Percentiles rank a stretch among this genome's conserved stretches.
Evolutionary conservation across 1,140 invertebrate genomes (phyloP).

Genomic region (Aleiodes sp.): DNA sequence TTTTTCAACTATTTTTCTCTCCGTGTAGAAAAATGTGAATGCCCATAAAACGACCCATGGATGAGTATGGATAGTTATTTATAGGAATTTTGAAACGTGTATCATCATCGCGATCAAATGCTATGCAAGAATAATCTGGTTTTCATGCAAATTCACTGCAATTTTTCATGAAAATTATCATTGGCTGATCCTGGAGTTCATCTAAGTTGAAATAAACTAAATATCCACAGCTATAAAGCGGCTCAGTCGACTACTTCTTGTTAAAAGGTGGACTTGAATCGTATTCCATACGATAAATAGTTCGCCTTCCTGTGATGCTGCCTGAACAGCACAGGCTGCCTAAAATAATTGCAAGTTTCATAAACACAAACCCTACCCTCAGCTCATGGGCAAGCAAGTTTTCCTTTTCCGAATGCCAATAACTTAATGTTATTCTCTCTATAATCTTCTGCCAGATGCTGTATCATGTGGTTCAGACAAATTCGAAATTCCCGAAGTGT

Average conservation of each 20-base stretch:
- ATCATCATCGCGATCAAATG: slow-evolving; percentile 72
- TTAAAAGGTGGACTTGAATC: slow-evolving; percentile 52
- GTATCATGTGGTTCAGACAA: slow-evolving; percentile 64
- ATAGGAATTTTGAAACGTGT: too few relatives aligned
- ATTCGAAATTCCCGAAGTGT: slow-evolving; percentile 77
- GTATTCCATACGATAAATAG: slow-evolving; percentile 62
- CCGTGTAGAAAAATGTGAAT: too few relatives aligned
- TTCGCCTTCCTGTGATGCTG: slow-evolving; percentile 58
- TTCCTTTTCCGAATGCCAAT: slow-evolving; percentile 83
- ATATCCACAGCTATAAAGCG: slow-evolving; percentile 67
- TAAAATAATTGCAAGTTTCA: slow-evolving; percentile 59
- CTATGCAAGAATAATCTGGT: slow-evolving; percentile 68
- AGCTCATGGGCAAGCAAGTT: slow-evolving; percentile 75
- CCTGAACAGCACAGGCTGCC: slow-evolving; percentile 54
- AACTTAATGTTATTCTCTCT: slow-evolving; percentile 74
- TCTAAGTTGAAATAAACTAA: slow-evolving; percentile 63
- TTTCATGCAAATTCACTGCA: slow-evolving; percentile 73
- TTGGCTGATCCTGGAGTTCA: slow-evolving; percentile 46
- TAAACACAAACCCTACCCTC: slow-evolving; percentile 75
- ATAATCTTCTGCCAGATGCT: slow-evolving; percentile 75
- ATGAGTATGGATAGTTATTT: too few relatives aligned
- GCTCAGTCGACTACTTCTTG: slow-evolving; percentile 36
- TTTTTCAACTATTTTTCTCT: too few relatives aligned
- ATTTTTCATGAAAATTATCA: slow-evolving; percentile 47
- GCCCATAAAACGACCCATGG: too few relatives aligned